Evolutionary conservation across 2,797 vertebrate genomes (phyloP), one percentile per base, ranked within the genome.

Genomic region (Ctenopoma kingsleyae): DNA sequence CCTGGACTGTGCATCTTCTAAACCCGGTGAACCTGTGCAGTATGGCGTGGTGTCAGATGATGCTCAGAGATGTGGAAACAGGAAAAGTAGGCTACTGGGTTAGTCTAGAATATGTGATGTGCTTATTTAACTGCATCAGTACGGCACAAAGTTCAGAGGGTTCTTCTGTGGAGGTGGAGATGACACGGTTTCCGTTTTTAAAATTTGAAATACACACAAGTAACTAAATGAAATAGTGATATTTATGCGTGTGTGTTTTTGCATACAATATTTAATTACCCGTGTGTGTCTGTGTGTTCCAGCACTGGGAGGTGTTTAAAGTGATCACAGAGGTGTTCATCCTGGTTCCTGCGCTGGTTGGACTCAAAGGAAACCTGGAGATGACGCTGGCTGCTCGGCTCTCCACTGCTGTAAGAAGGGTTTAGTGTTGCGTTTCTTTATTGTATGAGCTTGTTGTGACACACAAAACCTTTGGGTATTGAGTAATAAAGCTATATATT

Each of bases 311-410:
- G 0, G 97, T 98, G 73, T 99, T 99, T 81, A 92, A 91, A 80
- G 96, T 96, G 38, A 96, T 99, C 41, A 96, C 96, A 0, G 97
- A 97, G 85, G 87, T 99, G 30, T 95, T 99, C 73, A 99, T 97
- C 66, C 85, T 99, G 91, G 97, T 99, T 69, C 97, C 97, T 30
- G 96, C 98, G 30, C 89, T 99, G 73, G 96, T 99, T 46, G 98
- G 98, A 55, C 95, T 99, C 80, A 99, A 99, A 90, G 98, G 98
- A 44, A 99, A 99, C 86, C 93, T 99, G 82, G 98, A 99, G 91
- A 99, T 99, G 98, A 99, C 97, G 0, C 90, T 99, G 86, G 98
- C 98, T 0, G 97, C 97, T 47, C 95, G 98, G 32, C 96, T 99
- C 65, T 99, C 97, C 60, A 99, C 98, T 8, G 97, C 97, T 66